A percentile compares a stretch with the other conserved stretches of the same genome.
Evolutionary conservation across 2,888 invertebrate species (phyloP).

Genomic region (Pseudococcus viburni): DNA sequence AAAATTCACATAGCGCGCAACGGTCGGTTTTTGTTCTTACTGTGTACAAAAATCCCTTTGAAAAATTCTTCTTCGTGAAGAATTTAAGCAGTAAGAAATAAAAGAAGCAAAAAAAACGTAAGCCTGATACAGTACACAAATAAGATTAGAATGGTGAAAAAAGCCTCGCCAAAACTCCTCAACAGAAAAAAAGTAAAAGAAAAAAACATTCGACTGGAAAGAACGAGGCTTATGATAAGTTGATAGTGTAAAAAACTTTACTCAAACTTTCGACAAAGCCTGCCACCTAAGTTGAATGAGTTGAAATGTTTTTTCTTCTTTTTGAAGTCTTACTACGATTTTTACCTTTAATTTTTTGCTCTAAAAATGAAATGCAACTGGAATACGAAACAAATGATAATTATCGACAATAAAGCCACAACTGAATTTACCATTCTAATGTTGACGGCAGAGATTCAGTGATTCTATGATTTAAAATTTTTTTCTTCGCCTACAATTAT

Average conservation of each 20-base stretch:
- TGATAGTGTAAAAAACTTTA: conserved; percentile 30
- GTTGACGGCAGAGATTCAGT: too few species aligned
- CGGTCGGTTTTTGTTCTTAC: not conserved
- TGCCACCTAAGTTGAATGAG: conserved; percentile 20
- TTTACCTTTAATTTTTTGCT: too few species aligned
- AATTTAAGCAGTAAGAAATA: not conserved
- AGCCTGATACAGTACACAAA: conserved; percentile 1
- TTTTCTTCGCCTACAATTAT: too few species aligned
- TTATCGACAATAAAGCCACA: too few species aligned
- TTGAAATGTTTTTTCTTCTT: not conserved
- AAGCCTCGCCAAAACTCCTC: not conserved
- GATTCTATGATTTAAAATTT: too few species aligned
- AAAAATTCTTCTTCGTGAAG: not conserved
- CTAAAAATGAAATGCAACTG: too few species aligned
- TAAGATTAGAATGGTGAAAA: conserved; percentile 10
- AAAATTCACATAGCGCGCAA: not conserved
- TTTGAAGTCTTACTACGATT: too few species aligned
- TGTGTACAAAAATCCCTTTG: not conserved
- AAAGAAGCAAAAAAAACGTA: not conserved
- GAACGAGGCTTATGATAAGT: conserved; percentile 39
- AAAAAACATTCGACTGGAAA: conserved; percentile 28
- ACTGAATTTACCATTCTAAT: too few species aligned
- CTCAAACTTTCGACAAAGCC: not conserved
- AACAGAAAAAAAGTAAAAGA: not conserved
- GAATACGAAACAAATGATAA: too few species aligned